Conservation (phyloP, 1,140 invertebrate genomes). For the Tetranychus urticae region DNA sequence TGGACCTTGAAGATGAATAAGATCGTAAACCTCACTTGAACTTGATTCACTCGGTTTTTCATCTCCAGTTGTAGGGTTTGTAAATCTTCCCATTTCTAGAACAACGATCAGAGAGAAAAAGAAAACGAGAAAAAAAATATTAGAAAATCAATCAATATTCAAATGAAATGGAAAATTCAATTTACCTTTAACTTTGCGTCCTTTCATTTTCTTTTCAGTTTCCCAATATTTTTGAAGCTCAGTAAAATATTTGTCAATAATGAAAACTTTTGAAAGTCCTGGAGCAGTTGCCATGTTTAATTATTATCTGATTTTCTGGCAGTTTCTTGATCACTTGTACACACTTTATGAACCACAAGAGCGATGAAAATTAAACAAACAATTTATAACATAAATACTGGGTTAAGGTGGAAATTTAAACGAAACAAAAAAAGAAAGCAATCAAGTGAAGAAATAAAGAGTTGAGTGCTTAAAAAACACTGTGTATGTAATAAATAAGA, state of each 20-base stretch:
- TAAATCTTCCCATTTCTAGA: not conserved
- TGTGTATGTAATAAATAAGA: no score
- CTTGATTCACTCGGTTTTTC: not conserved
- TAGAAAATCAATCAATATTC: not conserved
- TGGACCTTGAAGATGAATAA: conserved; percentile 69
- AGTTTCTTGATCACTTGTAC: no score
- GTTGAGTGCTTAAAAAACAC: no score
- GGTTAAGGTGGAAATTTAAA: no score
- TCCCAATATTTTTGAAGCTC: conserved; percentile 90
- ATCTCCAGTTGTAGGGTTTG: not conserved
- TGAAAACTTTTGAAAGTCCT: conserved; percentile 82
- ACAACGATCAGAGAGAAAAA: not conserved
- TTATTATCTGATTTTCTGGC: no score
- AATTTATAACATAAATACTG: no score
- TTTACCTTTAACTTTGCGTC: conserved; percentile 16
- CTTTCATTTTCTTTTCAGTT: conserved; percentile 68
- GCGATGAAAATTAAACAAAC: no score
- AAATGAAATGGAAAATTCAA: not conserved
- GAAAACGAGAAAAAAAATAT: not conserved
- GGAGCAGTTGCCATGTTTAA: conserved; percentile 46
- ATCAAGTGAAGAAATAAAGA: no score
- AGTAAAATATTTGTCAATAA: conserved; percentile 87
- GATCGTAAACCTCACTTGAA: conserved; percentile 41
- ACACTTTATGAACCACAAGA: no score
- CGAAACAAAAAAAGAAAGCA: no score